Percentiles rank a stretch among this genome's conserved stretches.
phyloP scores from a whole-genome alignment of 1,140 invertebrate genomes.

The Anastatus disparis region DNA sequence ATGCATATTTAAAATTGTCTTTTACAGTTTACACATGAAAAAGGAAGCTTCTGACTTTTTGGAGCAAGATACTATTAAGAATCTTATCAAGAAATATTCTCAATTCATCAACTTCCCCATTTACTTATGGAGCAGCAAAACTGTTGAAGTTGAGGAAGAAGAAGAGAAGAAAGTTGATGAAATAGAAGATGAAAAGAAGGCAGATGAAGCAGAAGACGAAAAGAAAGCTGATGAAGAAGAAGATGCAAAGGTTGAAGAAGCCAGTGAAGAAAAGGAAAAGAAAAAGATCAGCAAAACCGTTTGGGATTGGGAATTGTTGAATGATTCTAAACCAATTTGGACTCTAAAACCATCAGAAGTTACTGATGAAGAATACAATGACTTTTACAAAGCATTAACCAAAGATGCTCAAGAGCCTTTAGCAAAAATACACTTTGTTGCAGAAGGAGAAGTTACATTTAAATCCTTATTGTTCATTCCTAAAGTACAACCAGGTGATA shows the following conservation, averaged over 20 bases:
- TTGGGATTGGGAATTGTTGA: constrained; percentile 98
- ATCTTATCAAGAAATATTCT: constrained; percentile 96
- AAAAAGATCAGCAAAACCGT: constrained; percentile 93
- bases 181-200: constrained; percentile 85
- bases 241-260: constrained; percentile 73
- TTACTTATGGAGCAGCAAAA: constrained; percentile 94
- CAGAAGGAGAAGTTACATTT: constrained; percentile 99
- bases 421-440: constrained; percentile 93
- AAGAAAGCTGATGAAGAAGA: constrained; percentile 69
- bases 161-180: constrained; percentile 66
- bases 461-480: constrained; percentile 96
- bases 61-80: constrained; percentile 89
- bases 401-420: constrained; percentile 91
- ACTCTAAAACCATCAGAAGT: constrained; percentile 91
- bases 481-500: constrained; percentile 87
- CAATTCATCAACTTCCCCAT: constrained; percentile 99
- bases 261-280: constrained; percentile 75
- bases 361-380: constrained; percentile 87
- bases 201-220: constrained; percentile 70
- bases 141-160: constrained; percentile 87
- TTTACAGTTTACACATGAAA: constrained; percentile 87
- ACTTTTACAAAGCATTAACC: constrained; percentile 94
- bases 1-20: constrained; percentile 12
- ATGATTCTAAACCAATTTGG: constrained; percentile 98
- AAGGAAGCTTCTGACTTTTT: constrained; percentile 97